Evolutionary conservation across 2,797 vertebrate genomes (phyloP).

Genomic region (Hafferia zeledoni): DNA sequence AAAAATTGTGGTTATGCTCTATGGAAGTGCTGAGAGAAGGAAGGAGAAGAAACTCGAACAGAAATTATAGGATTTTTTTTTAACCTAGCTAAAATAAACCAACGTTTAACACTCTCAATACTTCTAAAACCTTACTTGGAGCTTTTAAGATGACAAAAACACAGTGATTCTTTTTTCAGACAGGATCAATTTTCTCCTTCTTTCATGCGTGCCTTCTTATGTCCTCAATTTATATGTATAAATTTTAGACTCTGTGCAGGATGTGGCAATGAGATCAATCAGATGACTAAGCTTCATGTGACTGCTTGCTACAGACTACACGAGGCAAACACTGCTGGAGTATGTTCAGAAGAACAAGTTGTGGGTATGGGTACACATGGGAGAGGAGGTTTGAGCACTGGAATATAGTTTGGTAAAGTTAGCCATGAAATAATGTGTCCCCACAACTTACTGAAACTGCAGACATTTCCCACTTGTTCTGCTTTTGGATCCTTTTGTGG

Average conservation of each 20-base stretch:
- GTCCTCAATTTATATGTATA: background rate
- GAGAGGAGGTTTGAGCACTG: background rate
- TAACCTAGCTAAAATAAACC: slow-evolving; percentile 18
- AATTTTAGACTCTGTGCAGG: slow-evolving; percentile 22
- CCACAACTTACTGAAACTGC: background rate
- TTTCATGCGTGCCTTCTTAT: background rate
- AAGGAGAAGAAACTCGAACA: background rate
- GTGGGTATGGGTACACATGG: background rate
- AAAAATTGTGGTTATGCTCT: background rate
- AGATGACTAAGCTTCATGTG: slow-evolving; percentile 44
- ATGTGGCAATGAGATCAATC: slow-evolving; percentile 42
- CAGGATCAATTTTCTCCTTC: background rate
- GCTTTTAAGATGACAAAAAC: background rate
- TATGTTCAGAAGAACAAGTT: background rate
- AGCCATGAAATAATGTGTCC: background rate
- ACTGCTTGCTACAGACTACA: background rate
- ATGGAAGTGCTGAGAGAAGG: background rate
- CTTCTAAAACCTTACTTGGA: background rate
- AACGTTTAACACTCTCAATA: background rate
- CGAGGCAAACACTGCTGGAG: background rate
- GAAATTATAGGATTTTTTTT: background rate
- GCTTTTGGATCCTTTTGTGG: background rate
- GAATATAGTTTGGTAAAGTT: background rate
- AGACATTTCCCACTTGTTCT: background rate
- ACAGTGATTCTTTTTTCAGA: background rate